Base-by-base conservation (phyloP, 2,113 vertebrate species). In the Hemicordylus capensis region DNA sequence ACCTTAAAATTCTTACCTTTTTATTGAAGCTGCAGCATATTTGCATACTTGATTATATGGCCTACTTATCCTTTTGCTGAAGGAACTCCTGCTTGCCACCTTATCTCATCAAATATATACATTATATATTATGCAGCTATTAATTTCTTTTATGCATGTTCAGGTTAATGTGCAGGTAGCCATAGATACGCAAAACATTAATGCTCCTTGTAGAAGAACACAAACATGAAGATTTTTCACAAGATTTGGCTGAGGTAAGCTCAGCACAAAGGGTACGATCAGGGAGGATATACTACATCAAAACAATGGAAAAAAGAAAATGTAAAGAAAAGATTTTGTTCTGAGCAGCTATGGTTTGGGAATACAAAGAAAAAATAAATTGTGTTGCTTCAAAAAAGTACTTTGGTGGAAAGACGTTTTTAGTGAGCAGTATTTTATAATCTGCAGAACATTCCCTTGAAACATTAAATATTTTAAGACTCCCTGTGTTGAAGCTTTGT, bases 1-100 rank as follows among this genome's bases (percentile, higher is more conserved):
- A 88, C 89, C 89, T 93, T 95, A 93, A 95, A 95, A 94, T 94
- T 94, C 88, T 93, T 95, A 90, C 93, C 90, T 95, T 90, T 91
- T 95, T 87, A 93, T 92, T 93, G 93, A 92, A 88, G 90, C 93
- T 93, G 90, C 90, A 93, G 91, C 89, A 94, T 94, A 95, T 95
- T 94, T 94, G 91, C 93, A 93, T 94, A 94, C 88, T 93, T 93
- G 90, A 93, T 94, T 93, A 91, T 93, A 90, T 91, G 93, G 90
- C 90, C 91, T 95, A 95, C 94, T 95, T 93, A 94, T 91, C 73
- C 82, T 88, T 92, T 88, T 83, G 92, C 82, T 84, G 76, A 69
- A 69, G 46, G 12, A 86, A 91, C 81, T 51, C 88, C 87, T 80
- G 77, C 85, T 91, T 89, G 69, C 84, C 75, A 69, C 77, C 31